Evolutionary conservation across 2,797 vertebrate species (phyloP).

Genomic region (Pangasius macronema): DNA sequence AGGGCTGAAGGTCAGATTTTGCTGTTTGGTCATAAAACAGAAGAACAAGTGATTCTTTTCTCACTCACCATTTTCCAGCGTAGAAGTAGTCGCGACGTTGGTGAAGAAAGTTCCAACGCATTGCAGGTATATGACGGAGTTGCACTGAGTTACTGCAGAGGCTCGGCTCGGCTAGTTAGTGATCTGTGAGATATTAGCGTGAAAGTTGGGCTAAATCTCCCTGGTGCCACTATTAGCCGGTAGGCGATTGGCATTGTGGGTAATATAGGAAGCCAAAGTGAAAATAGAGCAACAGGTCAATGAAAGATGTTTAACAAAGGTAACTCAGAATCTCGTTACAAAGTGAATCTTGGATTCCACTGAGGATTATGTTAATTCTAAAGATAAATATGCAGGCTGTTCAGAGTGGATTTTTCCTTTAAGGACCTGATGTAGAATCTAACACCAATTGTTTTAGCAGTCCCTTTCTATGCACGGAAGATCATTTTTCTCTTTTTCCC

Average conservation of each 20-base stretch:
- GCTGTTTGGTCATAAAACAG: background rate
- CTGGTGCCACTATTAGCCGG: background rate
- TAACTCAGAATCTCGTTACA: background rate
- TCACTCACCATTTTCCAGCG: background rate
- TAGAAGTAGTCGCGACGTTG: background rate
- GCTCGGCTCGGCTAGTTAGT: background rate
- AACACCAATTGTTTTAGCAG: background rate
- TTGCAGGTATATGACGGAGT: background rate
- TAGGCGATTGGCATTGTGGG: background rate
- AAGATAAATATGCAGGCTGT: background rate
- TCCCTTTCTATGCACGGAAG: background rate
- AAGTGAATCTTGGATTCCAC: background rate
- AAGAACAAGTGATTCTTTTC: background rate
- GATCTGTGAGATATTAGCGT: background rate
- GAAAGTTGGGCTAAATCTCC: background rate
- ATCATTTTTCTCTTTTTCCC: background rate
- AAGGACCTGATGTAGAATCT: background rate
- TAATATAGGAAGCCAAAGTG: background rate
- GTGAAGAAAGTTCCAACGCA: background rate
- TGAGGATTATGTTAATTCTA: background rate
- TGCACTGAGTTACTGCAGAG: background rate
- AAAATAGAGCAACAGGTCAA: background rate
- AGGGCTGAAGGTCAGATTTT: background rate
- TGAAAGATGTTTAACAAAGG: background rate
- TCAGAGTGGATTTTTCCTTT: background rate